Evolutionary conservation across 2,797 vertebrate species (phyloP).

Genomic region (Gymnoscopelus microlampas): DNA sequence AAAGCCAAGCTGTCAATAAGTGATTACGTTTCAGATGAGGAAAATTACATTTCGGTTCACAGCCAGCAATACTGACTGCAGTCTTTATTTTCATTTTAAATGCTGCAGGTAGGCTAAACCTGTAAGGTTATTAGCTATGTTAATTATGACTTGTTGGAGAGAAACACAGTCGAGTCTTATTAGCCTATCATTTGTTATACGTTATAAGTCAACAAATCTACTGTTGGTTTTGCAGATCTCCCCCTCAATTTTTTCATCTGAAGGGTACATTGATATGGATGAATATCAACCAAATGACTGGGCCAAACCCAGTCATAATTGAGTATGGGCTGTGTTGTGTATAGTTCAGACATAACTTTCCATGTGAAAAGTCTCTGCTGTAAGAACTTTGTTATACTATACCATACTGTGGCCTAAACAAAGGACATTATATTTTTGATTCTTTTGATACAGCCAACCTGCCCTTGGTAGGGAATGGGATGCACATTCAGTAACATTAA

Average conservation of each 20-base stretch:
- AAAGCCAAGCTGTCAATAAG: slow-evolving; percentile 85
- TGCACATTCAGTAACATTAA: too few species aligned
- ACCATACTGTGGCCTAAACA: too few species aligned
- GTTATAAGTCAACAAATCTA: slow-evolving; percentile 29
- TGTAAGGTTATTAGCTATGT: slow-evolving; percentile 39
- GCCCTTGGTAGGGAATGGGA: too few species aligned
- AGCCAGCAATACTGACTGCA: slow-evolving; percentile 62
- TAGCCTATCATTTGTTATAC: slow-evolving; percentile 55
- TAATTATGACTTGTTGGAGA: slow-evolving; percentile 50
- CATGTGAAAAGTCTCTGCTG: too few species aligned
- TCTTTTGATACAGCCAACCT: background rate
- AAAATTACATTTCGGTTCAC: slow-evolving; percentile 78
- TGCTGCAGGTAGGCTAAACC: slow-evolving; percentile 58
- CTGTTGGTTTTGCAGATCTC: slow-evolving; percentile 25
- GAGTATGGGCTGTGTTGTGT: too few species aligned
- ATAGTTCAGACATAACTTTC: too few species aligned
- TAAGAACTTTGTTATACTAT: too few species aligned
- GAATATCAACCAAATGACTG: slow-evolving; percentile 7
- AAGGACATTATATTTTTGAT: background rate
- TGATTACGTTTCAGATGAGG: slow-evolving; percentile 83
- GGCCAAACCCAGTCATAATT: background rate
- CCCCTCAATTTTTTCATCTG: slow-evolving; percentile 46
- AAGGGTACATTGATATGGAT: slow-evolving; percentile 35
- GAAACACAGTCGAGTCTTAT: slow-evolving; percentile 55
- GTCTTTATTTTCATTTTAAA: slow-evolving; percentile 68